Evolutionary conservation across 2,113 vertebrate species (phyloP).

Genomic region (Tretioscincus oriximinensis): DNA sequence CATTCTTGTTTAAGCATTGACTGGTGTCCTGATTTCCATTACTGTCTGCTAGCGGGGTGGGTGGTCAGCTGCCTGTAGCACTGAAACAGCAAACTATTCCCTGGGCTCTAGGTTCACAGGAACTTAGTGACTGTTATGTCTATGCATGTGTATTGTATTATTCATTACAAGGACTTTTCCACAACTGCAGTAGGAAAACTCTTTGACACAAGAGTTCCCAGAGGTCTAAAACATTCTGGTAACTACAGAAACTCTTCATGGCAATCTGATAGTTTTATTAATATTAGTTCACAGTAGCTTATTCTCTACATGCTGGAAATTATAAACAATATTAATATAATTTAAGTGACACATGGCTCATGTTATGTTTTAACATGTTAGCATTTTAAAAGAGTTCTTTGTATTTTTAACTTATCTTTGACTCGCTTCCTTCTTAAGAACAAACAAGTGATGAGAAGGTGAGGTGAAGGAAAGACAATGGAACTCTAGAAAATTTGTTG

Average conservation of each 20-base stretch:
- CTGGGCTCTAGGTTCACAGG: constrained; percentile 34
- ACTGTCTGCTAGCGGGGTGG: constrained; percentile 56
- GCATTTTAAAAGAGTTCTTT: too few relatives aligned
- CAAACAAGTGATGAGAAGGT: too few relatives aligned
- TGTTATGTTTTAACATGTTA: too few relatives aligned
- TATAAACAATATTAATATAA: neutral
- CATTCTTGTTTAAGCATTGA: neutral
- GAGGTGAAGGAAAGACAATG: too few relatives aligned
- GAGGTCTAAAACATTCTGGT: constrained; percentile 33
- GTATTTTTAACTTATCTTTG: too few relatives aligned
- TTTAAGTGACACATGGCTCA: too few relatives aligned
- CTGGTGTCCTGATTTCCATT: neutral
- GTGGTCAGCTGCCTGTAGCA: constrained; percentile 56
- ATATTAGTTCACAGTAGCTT: neutral
- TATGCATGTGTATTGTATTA: constrained; percentile 37
- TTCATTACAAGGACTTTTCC: constrained; percentile 41
- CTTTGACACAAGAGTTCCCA: constrained; percentile 35
- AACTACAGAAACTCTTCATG: neutral
- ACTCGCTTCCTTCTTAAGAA: too few relatives aligned
- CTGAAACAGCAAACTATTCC: constrained; percentile 51
- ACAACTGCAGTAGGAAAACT: constrained; percentile 37
- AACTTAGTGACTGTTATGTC: constrained; percentile 61
- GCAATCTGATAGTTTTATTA: neutral
- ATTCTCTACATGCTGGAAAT: neutral
- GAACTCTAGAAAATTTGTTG: too few relatives aligned